phyloP scores from a whole-genome alignment of 2,888 invertebrate genomes.

The Phasia obesa region DNA sequence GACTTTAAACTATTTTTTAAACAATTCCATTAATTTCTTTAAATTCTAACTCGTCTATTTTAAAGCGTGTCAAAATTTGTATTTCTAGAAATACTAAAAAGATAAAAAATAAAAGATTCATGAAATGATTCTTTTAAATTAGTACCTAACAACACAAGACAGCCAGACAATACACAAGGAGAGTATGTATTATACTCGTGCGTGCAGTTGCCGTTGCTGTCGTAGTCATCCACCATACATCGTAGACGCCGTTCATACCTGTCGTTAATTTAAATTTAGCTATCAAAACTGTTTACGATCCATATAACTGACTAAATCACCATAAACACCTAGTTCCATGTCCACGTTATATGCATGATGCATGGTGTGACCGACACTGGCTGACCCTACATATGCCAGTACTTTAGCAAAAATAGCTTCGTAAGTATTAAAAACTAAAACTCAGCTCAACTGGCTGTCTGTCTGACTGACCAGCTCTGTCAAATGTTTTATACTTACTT shows the following conservation, averaged over 20 bases:
- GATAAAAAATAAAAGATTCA: neutral
- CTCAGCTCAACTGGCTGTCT: neutral
- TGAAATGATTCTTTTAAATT: conserved; percentile 22
- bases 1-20: too few relatives aligned
- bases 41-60: too few relatives aligned
- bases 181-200: conserved; percentile 58
- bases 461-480: conserved; percentile 12
- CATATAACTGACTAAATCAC: conserved; percentile 82
- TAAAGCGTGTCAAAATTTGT: too few relatives aligned
- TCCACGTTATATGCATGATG: conserved; percentile 58
- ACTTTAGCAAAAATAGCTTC: neutral
- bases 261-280: conserved; percentile 82
- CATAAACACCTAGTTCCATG: conserved; percentile 82
- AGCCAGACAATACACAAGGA: conserved; percentile 55
- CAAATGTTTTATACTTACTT: neutral
- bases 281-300: conserved; percentile 82
- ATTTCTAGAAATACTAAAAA: too few relatives aligned
- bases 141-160: conserved; percentile 23
- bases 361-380: conserved; percentile 36
- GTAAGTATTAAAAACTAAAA: neutral
- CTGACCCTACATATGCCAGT: neutral
- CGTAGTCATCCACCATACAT: neutral
- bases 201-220: neutral
- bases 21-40: too few relatives aligned
- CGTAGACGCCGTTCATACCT: conserved; percentile 73